Base-by-base conservation (phyloP, 2,113 vertebrate species). In the Antigone vipio region DNA sequence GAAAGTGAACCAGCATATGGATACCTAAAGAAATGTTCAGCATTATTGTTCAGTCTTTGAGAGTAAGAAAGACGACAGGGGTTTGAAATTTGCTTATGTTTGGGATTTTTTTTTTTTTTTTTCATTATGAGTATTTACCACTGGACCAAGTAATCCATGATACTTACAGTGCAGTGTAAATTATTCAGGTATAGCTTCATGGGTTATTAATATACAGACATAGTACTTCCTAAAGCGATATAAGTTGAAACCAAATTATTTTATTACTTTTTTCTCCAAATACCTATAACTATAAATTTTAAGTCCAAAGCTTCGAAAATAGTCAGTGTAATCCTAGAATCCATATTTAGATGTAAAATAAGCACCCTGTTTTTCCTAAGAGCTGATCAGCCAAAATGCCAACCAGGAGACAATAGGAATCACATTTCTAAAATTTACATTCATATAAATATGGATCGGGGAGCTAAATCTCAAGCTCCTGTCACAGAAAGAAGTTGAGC, bases 1-100 rank as follows among this genome's bases (percentile, higher is more conserved):
- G 88, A 92, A 96, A 96, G 96, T 42, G 72, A 95, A 66, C 40
- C 35, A 94, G 58, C 96, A 97, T 93, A 95, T 92, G 96, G 92
- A 80, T 71, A 95, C 71, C 42, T 92, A 79, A 88, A 89, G 62
- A 89, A 92, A 88, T 44, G 19, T 60, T 96, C 40, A 52, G 12
- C 7, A 3, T 77, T 93, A 81, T 66, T 78, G 44, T 88, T 96
- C 78, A 80, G 30, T 94, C 50, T 88, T 79, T 66, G 52, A 90
- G 27, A 75, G 30, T 71, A 80, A 78, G 32, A 93, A 93, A 92
- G 63, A 87, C 63, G 45, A 35, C 42, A 87, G 42, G 0, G 11
- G 15, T 60, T 85, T 93, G 45, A 79, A 88, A 96, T 81, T 73
- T 68, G 21, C 16, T 85, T 72, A 29, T 30, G 47, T 59, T 72